Evolutionary conservation across 2,888 invertebrate genomes (phyloP).

Genomic region (Ennomos fuscantarius): DNA sequence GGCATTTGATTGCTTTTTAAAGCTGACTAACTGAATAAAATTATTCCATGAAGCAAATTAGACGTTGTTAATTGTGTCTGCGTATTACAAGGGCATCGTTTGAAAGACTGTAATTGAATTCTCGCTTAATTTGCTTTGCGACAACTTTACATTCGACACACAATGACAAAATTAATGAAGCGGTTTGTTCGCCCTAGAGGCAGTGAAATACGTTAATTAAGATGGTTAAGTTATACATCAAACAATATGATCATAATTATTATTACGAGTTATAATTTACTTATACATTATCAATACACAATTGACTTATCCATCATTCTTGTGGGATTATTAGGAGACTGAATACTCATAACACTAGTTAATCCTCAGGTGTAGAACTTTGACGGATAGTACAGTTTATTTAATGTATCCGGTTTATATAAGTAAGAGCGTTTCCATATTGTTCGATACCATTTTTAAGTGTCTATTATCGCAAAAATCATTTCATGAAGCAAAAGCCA

Average conservation of each 20-base stretch:
- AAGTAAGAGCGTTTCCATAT: too few relatives aligned
- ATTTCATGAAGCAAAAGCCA: too few relatives aligned
- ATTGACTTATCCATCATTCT: too few relatives aligned
- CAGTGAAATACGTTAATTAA: conserved; percentile 13
- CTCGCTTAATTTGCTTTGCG: conserved; percentile 29
- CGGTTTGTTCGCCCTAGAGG: conserved; percentile 18
- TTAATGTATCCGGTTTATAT: too few relatives aligned
- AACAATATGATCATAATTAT: background rate
- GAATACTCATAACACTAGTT: too few relatives aligned
- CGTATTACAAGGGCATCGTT: conserved; percentile 26
- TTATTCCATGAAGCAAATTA: conserved; percentile 24
- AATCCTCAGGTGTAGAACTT: too few relatives aligned
- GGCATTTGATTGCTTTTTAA: background rate
- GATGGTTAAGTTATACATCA: conserved; percentile 1
- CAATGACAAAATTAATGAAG: conserved; percentile 33
- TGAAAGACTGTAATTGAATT: conserved; percentile 32
- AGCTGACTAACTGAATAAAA: conserved; percentile 9
- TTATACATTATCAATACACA: too few relatives aligned
- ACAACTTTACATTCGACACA: conserved; percentile 34
- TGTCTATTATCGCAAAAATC: too few relatives aligned
- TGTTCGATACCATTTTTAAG: too few relatives aligned
- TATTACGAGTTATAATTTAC: too few relatives aligned
- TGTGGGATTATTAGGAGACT: too few relatives aligned
- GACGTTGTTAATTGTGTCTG: conserved; percentile 23
- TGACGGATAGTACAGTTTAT: too few relatives aligned